Conservation (phyloP, 1,140 invertebrate genomes). For the Drosophila pruinosa region DNA sequence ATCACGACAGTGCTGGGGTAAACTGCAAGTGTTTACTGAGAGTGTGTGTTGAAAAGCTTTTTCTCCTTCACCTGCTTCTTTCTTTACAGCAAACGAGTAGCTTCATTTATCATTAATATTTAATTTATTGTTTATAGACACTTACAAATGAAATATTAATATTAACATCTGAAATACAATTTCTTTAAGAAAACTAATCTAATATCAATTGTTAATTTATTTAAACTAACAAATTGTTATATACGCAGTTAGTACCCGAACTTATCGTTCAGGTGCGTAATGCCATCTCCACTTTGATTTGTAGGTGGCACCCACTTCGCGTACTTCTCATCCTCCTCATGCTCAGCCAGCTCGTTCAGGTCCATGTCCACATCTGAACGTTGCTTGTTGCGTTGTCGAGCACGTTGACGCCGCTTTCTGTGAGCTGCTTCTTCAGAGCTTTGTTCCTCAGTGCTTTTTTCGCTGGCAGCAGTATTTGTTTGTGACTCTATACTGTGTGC, state of each 20-base stretch:
- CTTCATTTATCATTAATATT: not conserved
- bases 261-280: slow-evolving; percentile 91
- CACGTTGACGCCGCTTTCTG: slow-evolving; percentile 53
- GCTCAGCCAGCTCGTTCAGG: slow-evolving; percentile 83
- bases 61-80: not conserved
- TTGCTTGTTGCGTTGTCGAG: slow-evolving; percentile 58
- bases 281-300: slow-evolving; percentile 91
- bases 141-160: not conserved
- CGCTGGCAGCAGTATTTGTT: not conserved
- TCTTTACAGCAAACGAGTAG: not conserved
- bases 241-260: slow-evolving; percentile 87
- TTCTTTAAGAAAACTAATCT: not conserved
- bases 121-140: not conserved
- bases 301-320: slow-evolving; percentile 90
- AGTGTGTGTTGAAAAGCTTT: slow-evolving; percentile 23
- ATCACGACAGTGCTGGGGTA: slow-evolving; percentile 1
- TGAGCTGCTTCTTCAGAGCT: slow-evolving; percentile 41
- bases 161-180: not conserved
- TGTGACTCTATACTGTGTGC: not conserved
- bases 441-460: slow-evolving; percentile 5
- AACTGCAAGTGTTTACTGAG: not conserved
- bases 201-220: not conserved
- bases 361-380: slow-evolving; percentile 79
- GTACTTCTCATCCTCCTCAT: slow-evolving; percentile 86
- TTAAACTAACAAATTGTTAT: not conserved